A percentile compares a stretch with the other conserved stretches of the same genome.
Conservation (phyloP, 2,888 invertebrate species). For the Pristionchus maxplancki region DNA sequence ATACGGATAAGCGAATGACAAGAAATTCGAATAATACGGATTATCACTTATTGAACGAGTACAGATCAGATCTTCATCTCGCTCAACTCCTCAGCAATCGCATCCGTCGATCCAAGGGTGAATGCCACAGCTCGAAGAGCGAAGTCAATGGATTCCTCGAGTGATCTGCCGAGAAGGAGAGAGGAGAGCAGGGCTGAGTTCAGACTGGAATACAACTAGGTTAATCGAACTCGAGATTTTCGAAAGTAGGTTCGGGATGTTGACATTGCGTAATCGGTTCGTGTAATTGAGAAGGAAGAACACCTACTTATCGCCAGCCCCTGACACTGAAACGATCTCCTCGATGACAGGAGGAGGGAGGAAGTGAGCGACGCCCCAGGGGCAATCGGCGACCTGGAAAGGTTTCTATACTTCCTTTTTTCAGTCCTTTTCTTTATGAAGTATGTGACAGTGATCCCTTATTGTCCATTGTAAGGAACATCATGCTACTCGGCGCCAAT, state of each 20-base stretch:
- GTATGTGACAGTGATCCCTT: too few species aligned
- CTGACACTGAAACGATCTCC: constrained; percentile 70
- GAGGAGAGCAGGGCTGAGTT: neutral
- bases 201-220: neutral
- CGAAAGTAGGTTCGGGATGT: too few species aligned
- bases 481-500: too few species aligned
- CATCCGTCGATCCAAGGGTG: constrained; percentile 26
- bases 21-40: too few species aligned
- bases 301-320: constrained; percentile 71
- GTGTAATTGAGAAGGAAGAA: too few species aligned
- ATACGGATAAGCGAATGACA: too few species aligned
- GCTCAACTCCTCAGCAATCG: neutral
- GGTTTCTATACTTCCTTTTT: too few species aligned
- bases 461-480: too few species aligned
- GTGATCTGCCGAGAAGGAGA: neutral
- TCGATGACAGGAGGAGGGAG: constrained; percentile 52
- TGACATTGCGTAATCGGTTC: neutral
- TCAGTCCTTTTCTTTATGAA: too few species aligned
- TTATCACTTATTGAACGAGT: too few species aligned
- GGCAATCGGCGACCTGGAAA: neutral
- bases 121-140: neutral
- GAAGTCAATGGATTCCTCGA: neutral
- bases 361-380: constrained; percentile 1
- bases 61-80: too few species aligned
- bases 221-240: too few species aligned